phyloP scores from a whole-genome alignment of 37 sponge, comb jelly and placozoan species.

The Beroe ovata region DNA sequence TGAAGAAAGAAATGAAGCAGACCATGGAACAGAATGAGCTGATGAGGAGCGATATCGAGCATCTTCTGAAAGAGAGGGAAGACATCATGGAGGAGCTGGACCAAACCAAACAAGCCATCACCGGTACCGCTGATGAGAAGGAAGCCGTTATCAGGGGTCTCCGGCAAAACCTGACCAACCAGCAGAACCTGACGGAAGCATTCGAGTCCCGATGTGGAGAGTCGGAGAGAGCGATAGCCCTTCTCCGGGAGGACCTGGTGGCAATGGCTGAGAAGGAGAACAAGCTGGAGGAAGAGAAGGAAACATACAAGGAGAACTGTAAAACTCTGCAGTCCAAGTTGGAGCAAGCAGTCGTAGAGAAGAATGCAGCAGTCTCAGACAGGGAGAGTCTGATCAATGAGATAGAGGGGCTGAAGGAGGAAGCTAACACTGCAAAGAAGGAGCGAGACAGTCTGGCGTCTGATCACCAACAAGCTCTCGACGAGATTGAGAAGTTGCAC shows the following conservation, averaged over 20 bases:
- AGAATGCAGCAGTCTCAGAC: neutral
- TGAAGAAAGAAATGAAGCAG: constrained; percentile 43
- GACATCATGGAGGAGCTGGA: constrained; percentile 46
- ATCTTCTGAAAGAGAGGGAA: constrained; percentile 30
- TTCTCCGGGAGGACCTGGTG: neutral
- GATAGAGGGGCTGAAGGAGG: constrained; percentile 10
- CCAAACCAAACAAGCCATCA: neutral
- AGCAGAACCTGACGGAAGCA: constrained; percentile 38
- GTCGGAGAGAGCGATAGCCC: neutral
- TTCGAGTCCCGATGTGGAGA: constrained; percentile 23
- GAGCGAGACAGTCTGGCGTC: neutral
- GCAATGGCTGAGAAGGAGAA: neutral
- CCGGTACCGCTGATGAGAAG: constrained; percentile 39
- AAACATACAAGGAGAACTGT: neutral
- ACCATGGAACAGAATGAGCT: constrained; percentile 50
- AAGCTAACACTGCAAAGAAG: neutral
- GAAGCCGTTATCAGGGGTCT: constrained; percentile 2
- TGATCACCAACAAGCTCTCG: constrained; percentile 55
- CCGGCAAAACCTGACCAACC: constrained; percentile 32
- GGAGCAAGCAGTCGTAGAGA: neutral
- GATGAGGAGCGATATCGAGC: constrained; percentile 62
- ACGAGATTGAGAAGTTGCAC: constrained; percentile 57
- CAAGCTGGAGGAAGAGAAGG: neutral
- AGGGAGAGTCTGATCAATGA: neutral
- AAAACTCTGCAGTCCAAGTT: neutral